Evolutionary conservation across 2,888 invertebrate species (phyloP).

Genomic region (Euzophera pinguis): DNA sequence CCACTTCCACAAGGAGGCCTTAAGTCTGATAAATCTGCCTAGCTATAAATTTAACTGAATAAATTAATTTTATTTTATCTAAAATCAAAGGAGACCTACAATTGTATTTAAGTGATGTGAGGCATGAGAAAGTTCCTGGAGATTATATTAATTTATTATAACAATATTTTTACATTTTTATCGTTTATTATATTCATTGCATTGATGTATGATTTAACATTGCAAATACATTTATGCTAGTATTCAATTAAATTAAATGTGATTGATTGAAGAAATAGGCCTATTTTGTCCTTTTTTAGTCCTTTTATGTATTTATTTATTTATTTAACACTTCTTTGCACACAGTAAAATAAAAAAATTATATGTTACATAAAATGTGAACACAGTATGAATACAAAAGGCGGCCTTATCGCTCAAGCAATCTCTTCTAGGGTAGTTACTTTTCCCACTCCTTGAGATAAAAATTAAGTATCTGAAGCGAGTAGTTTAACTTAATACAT

Average conservation of each 20-base stretch:
- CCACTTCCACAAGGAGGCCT: conserved; percentile 81
- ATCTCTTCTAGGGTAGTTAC: too few species aligned
- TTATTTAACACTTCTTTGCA: too few species aligned
- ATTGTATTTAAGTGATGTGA: conserved; percentile 15
- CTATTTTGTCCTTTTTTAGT: too few species aligned
- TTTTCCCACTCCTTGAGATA: too few species aligned
- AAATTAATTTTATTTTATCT: conserved; percentile 18
- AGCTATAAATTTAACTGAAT: conserved; percentile 25
- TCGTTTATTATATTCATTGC: conserved; percentile 3
- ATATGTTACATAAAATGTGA: too few species aligned
- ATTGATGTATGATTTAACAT: not conserved
- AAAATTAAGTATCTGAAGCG: too few species aligned
- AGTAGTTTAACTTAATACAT: too few species aligned
- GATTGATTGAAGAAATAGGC: not conserved
- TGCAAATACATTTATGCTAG: not conserved
- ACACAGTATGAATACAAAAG: too few species aligned
- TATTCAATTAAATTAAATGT: conserved; percentile 2
- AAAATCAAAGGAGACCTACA: not conserved
- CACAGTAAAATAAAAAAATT: too few species aligned
- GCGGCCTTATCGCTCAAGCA: too few species aligned
- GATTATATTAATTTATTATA: conserved; percentile 26
- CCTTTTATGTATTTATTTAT: too few species aligned
- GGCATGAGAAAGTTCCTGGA: conserved; percentile 26
- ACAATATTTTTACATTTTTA: conserved; percentile 10
- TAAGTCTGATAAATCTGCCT: conserved; percentile 58